Evolutionary conservation across 2,113 vertebrate species (phyloP).

Genomic region (Ophiodon elongatus): DNA sequence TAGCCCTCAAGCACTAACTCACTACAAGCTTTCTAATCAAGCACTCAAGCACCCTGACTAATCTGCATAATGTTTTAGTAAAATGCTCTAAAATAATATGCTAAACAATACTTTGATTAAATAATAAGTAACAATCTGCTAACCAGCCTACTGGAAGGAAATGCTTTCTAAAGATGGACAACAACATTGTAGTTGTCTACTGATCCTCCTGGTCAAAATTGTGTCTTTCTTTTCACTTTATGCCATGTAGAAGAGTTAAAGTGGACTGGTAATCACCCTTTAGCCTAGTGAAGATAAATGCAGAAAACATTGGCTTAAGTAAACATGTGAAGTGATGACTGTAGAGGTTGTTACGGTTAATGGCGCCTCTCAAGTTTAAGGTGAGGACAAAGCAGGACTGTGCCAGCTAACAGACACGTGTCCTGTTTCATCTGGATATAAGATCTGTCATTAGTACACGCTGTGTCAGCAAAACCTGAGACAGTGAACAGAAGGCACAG

Average conservation of each 20-base stretch:
- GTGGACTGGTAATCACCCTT: background rate
- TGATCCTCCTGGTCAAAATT: background rate
- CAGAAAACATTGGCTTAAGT: background rate
- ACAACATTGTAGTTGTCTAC: background rate
- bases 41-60: constrained; percentile 40
- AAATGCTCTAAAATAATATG: constrained; percentile 39
- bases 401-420: constrained; percentile 17
- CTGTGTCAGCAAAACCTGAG: constrained; percentile 54
- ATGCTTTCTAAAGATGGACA: background rate
- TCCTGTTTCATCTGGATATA: constrained; percentile 43
- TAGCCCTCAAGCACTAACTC: constrained; percentile 55
- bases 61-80: constrained; percentile 29
- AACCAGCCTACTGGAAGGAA: background rate
- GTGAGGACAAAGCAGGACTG: constrained; percentile 25
- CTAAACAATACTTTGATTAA: constrained; percentile 27
- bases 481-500: constrained; percentile 1
- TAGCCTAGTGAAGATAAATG: background rate
- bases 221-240: background rate
- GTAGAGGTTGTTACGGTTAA: constrained; percentile 13
- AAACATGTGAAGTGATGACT: constrained; percentile 7
- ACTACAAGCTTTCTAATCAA: constrained; percentile 62
- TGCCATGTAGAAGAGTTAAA: background rate
- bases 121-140: constrained; percentile 29
- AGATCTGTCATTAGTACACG: constrained; percentile 33
- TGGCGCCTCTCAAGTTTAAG: constrained; percentile 24